Conservation (phyloP, 2,113 vertebrate species). For the Salvelinus alpinus region DNA sequence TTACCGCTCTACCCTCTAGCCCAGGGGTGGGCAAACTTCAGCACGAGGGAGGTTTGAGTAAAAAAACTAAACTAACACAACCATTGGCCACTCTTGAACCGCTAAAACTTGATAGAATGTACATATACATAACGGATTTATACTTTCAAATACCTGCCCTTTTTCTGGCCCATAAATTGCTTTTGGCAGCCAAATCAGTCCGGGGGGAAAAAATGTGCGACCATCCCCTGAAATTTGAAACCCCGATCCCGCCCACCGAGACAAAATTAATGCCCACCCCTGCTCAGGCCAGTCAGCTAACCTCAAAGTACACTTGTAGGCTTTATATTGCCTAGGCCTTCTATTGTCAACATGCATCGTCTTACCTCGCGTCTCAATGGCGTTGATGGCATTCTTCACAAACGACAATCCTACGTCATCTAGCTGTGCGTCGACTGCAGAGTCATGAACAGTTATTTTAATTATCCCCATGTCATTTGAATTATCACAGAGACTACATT, state of each 20-base stretch:
- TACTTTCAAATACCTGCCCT: no score
- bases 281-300: no score
- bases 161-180: no score
- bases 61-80: no score
- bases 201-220: no score
- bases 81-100: no score
- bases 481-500: neutral
- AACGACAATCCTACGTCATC: conserved; percentile 86
- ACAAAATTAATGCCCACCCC: no score
- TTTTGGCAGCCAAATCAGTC: no score
- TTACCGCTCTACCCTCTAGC: neutral
- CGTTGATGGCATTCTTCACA: conserved; percentile 90
- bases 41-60: no score
- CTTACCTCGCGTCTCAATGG: conserved; percentile 92
- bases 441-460: neutral
- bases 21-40: neutral
- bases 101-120: no score
- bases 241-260: rapidly evolving
- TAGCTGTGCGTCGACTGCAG: conserved; percentile 84
- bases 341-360: neutral
- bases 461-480: neutral
- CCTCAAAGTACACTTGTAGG: neutral
- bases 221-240: no score
- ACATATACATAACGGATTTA: no score
- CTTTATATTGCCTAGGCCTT: neutral